Evolutionary conservation across 2,888 invertebrate genomes (phyloP).

Genomic region (Noctua janthina): DNA sequence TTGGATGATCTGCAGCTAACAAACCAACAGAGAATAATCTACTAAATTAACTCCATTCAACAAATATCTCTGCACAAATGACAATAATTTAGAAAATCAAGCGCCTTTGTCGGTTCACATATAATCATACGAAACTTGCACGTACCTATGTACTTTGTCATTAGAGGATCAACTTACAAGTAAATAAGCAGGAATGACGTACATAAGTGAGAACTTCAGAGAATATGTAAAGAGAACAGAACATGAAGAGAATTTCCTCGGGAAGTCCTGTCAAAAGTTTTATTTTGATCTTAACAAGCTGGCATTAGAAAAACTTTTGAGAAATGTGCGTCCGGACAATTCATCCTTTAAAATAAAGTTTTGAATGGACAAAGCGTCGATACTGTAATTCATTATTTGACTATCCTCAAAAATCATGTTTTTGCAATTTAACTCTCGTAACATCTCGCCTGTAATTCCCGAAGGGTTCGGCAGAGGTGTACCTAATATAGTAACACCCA

Average conservation of each 20-base stretch:
- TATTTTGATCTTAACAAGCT: background rate
- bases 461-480: background rate
- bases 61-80: slow-evolving; percentile 11
- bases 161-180: slow-evolving; percentile 19
- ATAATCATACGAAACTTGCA: slow-evolving; percentile 17
- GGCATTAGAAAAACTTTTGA: background rate
- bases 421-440: background rate
- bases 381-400: background rate
- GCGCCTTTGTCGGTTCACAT: slow-evolving; percentile 14
- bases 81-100: slow-evolving; percentile 48
- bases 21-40: slow-evolving; percentile 30
- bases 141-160: slow-evolving; percentile 13
- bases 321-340: background rate
- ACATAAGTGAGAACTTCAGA: slow-evolving; percentile 12
- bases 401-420: background rate
- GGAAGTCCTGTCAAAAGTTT: background rate
- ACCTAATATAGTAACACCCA: no score
- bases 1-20: slow-evolving; percentile 4
- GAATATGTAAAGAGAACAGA: background rate
- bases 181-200: slow-evolving; percentile 15
- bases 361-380: background rate
- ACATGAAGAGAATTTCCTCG: background rate
- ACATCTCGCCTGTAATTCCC: background rate
- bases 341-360: background rate
- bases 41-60: slow-evolving; percentile 23